Conservation (phyloP, 2,113 vertebrate species). For the Ptychochromis oligacanthus region DNA sequence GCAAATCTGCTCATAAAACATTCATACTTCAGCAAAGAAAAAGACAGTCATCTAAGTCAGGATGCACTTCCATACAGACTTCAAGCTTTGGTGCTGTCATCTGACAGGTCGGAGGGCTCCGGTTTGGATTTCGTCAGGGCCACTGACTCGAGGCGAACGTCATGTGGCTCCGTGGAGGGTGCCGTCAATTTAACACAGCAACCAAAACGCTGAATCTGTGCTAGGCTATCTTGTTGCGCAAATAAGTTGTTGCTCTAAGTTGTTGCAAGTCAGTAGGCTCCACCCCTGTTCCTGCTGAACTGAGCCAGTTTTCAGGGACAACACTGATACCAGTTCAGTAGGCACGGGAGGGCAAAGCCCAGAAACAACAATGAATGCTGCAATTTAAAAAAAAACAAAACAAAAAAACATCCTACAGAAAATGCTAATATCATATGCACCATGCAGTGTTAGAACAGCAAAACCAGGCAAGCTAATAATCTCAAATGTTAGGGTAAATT, state of each 20-base stretch:
- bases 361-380: not conserved
- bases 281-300: conserved; percentile 89
- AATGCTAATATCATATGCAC: not conserved
- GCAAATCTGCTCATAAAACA: conserved; percentile 53
- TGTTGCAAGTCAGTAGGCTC: conserved; percentile 53
- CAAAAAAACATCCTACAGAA: not conserved
- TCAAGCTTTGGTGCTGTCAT: conserved; percentile 14
- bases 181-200: not conserved
- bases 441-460: not conserved
- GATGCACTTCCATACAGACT: conserved; percentile 13
- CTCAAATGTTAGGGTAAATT: not conserved
- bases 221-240: not conserved
- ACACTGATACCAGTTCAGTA: conserved; percentile 89
- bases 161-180: not conserved
- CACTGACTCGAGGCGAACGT: conserved; percentile 12
- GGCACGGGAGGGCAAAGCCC: conserved; percentile 83
- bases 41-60: conserved; percentile 1
- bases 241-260: conserved; percentile 4
- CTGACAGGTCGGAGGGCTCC: conserved; percentile 24
- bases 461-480: not conserved
- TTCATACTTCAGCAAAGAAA: conserved; percentile 46
- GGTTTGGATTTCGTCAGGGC: conserved; percentile 48
- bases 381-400: not conserved
- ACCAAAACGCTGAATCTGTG: not conserved
- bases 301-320: conserved; percentile 83